Conservation (phyloP, 2,797 vertebrate genomes). For the Thaleichthys pacificus region DNA sequence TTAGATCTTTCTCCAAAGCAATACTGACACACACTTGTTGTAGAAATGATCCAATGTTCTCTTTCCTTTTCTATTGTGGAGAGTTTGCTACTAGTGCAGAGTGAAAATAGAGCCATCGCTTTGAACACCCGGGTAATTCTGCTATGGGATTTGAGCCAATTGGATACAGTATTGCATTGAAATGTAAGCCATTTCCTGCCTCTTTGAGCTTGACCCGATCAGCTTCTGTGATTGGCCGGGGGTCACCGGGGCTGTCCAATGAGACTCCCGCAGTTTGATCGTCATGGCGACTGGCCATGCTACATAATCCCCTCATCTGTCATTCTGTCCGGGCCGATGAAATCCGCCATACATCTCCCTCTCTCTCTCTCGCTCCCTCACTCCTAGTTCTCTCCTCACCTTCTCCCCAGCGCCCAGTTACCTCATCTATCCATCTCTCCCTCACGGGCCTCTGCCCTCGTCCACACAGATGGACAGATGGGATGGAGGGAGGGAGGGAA, state of each 20-base stretch:
- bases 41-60: no score
- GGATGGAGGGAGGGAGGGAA: constrained; percentile 31
- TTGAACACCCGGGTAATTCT: constrained; percentile 22
- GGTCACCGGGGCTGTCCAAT: constrained; percentile 46
- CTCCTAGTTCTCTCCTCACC: not conserved
- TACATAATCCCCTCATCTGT: constrained; percentile 75
- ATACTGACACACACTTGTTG: not conserved
- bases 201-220: constrained; percentile 44
- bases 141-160: constrained; percentile 26
- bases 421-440: constrained; percentile 62
- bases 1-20: constrained; percentile 15
- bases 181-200: constrained; percentile 46
- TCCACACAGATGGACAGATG: constrained; percentile 54
- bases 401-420: constrained; percentile 46
- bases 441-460: constrained; percentile 40
- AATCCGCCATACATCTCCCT: constrained; percentile 71
- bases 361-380: constrained; percentile 7
- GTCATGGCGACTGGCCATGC: constrained; percentile 60
- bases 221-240: constrained; percentile 44
- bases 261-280: constrained; percentile 59
- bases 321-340: constrained; percentile 73
- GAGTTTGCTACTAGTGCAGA: no score
- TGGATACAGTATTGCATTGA: constrained; percentile 46
- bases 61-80: no score
- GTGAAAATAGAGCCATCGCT: constrained; percentile 23